phyloP scores from a whole-genome alignment of 2,113 vertebrate species.

The Hyperoodon ampullatus region DNA sequence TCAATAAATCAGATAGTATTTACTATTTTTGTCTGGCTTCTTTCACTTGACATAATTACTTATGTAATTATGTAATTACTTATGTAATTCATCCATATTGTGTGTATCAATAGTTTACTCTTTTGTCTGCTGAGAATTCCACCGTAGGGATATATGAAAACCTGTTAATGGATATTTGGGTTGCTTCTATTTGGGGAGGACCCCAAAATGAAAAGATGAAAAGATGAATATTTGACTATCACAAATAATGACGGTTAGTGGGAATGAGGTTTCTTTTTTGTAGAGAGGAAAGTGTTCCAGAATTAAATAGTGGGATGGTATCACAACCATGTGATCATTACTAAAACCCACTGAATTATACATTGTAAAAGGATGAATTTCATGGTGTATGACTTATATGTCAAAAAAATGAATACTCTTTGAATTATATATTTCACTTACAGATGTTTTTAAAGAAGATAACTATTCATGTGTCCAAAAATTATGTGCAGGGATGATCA shows the following conservation, averaged over 20 bases:
- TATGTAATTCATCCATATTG: not conserved
- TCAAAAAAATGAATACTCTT: not conserved
- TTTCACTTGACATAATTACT: not conserved
- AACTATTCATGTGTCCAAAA: not conserved
- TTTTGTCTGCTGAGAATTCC: not conserved
- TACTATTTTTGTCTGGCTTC: not conserved
- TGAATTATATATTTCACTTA: not conserved
- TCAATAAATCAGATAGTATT: not conserved
- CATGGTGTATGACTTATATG: not conserved
- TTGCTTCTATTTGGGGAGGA: not conserved
- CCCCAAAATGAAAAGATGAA: not conserved
- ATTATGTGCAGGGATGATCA: not conserved
- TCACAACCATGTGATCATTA: not conserved
- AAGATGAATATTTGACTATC: not conserved
- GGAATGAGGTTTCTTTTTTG: not conserved
- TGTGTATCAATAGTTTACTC: not conserved
- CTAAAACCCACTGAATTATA: not conserved
- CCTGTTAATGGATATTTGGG: not conserved
- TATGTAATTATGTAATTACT: too few relatives aligned
- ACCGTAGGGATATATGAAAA: not conserved
- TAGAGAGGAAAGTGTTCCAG: not conserved
- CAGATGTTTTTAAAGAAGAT: not conserved
- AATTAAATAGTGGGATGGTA: not conserved
- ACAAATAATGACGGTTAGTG: not conserved
- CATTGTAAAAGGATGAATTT: not conserved